Conservation (phyloP, 2,113 vertebrate genomes). For the Erythrocercus mccallii region DNA sequence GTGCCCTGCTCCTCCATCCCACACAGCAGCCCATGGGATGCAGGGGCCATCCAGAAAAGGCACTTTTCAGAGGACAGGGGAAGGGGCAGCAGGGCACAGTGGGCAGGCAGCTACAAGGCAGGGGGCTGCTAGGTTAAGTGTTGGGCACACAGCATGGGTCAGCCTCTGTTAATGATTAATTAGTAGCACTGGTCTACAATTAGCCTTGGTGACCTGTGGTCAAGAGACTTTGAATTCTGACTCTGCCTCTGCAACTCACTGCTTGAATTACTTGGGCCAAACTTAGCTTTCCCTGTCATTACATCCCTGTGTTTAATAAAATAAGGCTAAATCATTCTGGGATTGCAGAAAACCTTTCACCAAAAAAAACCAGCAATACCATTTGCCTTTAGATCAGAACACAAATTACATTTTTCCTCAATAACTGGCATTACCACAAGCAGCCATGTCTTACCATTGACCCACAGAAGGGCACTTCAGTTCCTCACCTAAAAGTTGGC, state of each 20-base stretch:
- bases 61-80: neutral
- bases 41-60: conserved; percentile 7
- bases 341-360: neutral
- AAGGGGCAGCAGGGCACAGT: neutral
- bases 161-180: neutral
- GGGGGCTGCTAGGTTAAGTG: neutral
- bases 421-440: neutral
- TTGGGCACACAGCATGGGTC: neutral
- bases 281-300: neutral
- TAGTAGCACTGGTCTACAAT: neutral
- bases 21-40: accelerated
- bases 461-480: neutral
- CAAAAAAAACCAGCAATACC: accelerated
- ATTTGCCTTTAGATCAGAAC: neutral
- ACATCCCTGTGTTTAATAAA: neutral
- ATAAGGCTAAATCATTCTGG: neutral
- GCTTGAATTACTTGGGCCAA: neutral
- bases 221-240: neutral
- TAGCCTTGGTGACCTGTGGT: neutral
- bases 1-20: neutral
- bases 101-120: accelerated
- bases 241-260: neutral
- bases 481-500: neutral
- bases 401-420: neutral
- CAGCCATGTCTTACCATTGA: neutral